Conservation (phyloP, 2,797 vertebrate species). For the Epinephelus coioides region DNA sequence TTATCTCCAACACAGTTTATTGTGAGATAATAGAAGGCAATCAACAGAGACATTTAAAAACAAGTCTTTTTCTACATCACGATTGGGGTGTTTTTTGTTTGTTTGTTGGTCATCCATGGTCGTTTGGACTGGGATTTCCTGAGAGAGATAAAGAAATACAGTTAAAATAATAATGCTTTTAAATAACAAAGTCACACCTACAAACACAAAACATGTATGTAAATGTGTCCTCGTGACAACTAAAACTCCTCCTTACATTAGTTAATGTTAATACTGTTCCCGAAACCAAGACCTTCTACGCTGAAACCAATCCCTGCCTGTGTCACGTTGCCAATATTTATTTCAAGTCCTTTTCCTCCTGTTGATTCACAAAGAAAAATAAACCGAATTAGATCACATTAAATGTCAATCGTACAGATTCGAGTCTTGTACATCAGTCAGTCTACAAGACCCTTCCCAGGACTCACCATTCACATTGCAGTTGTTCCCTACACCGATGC, state of each 20-base stretch:
- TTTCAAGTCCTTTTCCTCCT: conserved; percentile 20
- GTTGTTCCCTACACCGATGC: conserved; percentile 1
- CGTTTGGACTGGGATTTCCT: not conserved
- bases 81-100: not conserved
- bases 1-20: not conserved
- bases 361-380: conserved; percentile 1
- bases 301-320: conserved; percentile 1
- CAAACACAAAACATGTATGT: not conserved
- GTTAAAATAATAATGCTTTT: not conserved
- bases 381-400: not conserved
- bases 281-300: not conserved
- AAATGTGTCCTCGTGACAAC: not conserved
- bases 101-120: not conserved
- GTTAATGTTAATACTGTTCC: conserved; percentile 20
- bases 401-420: not conserved
- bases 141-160: not conserved
- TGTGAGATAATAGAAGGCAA: not conserved
- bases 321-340: conserved; percentile 2
- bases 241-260: not conserved
- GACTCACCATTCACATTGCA: conserved; percentile 7
- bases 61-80: not conserved
- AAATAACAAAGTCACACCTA: not conserved
- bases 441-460: not conserved
- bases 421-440: not conserved
- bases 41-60: not conserved